Base-by-base conservation (phyloP, 2,888 invertebrate genomes). In the Kuschelorhynchus macadamiae region DNA sequence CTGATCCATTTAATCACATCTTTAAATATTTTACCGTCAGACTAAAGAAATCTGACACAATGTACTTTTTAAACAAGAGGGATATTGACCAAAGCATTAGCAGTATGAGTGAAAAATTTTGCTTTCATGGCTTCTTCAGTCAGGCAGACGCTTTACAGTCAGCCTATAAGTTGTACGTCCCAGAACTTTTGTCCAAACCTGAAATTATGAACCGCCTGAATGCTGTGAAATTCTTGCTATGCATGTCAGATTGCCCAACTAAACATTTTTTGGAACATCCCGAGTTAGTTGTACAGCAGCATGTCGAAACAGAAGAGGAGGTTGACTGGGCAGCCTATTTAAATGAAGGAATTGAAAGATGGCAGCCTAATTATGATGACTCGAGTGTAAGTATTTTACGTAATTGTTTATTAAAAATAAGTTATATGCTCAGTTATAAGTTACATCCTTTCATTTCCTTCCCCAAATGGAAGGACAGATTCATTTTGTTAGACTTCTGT, bases 241-340 rank as follows among this genome's bases (percentile, higher is more conserved):
- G 75, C 11, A 70, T 82, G 72, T 81, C 84, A 0, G 77, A 81
- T 9, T 78, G 76, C 59, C 84, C 84, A 1, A 82, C 81, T 2
- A 77, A 70, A 11, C 76, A 80, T 46, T 79, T 83, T 66, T 67
- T 79, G 56, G 74, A 79, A 36, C 72, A 77, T 66, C 78, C 80
- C 0, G 81, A 42, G 77, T 59, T 71, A 9, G 75, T 75, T 20
- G 77, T 81, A 20, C 77, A 78, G 16, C 76, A 78, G 17, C 76
- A 79, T 21, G 80, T 79, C 8, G 78, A 79, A 16, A 74, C 77
- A n/a, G 81, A 81, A 4, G 84, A 85, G 65, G 81, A 82, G 46
- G 84, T 86, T 36, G 83, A 87, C 72, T 87, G 87, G 87, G 82
- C 77, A 1, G 78, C 81, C 21, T 86, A 86, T 77, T 79, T 87